phyloP scores from a whole-genome alignment of 2,888 invertebrate genomes.

The Agrotis exclamationis region DNA sequence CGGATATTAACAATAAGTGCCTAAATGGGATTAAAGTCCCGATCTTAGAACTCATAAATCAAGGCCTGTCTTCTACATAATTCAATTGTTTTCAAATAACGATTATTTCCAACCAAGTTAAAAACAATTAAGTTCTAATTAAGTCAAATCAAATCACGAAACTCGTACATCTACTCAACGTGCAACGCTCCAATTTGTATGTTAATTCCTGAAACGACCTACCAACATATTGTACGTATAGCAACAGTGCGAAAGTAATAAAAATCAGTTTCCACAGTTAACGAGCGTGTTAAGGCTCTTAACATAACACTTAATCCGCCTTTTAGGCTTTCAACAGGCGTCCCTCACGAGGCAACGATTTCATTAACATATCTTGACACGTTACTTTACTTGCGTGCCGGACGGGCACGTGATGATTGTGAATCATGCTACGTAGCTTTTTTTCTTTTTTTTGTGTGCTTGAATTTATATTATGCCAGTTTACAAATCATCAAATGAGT shows the following conservation, averaged over 20 bases:
- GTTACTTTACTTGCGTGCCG: slow-evolving; percentile 41
- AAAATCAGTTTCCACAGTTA: slow-evolving; percentile 64
- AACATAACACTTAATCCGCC: slow-evolving; percentile 69
- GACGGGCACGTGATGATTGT: slow-evolving; percentile 24
- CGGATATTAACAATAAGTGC: no score
- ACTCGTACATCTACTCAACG: slow-evolving; percentile 7
- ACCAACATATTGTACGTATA: slow-evolving; percentile 22
- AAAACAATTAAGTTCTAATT: slow-evolving; percentile 6
- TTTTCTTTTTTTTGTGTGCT: background rate
- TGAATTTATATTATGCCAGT: background rate
- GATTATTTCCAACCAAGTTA: background rate
- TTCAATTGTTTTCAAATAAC: no score
- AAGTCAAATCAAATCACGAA: slow-evolving; percentile 21
- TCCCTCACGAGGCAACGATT: slow-evolving; percentile 57
- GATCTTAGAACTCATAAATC: no score
- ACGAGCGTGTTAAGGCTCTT: slow-evolving; percentile 68
- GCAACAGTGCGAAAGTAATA: slow-evolving; percentile 52
- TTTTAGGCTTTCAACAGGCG: slow-evolving; percentile 59
- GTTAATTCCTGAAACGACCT: slow-evolving; percentile 45
- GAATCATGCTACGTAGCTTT: background rate
- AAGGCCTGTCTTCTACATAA: no score
- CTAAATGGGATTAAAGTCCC: no score
- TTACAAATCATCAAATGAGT: no score
- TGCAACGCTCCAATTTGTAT: slow-evolving; percentile 55
- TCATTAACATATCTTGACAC: slow-evolving; percentile 68